These are phyloP conservation scores for Gasterosteus nipponicus DNA, from an alignment of 2,113 vertebrate genomes.

Conservation along the genomic window DNA sequence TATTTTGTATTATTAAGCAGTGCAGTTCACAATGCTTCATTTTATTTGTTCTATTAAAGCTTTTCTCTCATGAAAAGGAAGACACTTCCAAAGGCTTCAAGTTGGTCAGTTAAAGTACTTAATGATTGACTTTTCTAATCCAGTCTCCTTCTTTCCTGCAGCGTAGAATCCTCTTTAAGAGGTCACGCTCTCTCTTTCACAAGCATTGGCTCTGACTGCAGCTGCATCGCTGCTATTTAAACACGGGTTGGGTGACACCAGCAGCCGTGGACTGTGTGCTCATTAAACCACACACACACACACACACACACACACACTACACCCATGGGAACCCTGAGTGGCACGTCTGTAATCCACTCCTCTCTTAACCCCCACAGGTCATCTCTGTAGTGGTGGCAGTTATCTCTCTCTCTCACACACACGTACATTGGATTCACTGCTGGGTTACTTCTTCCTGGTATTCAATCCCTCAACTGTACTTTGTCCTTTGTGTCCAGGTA, in stretches of 20 bases:
- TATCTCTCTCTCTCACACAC: conserved; percentile 9
- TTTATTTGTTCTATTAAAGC: background rate
- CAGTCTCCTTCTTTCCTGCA: background rate
- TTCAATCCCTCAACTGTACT: background rate
- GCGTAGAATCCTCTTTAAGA: background rate
- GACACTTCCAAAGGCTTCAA: background rate
- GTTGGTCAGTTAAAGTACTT: too few species aligned
- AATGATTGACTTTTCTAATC: background rate
- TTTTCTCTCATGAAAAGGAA: background rate
- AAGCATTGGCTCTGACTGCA: conserved; percentile 10
- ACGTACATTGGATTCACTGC: background rate
- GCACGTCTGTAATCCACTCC: conserved; percentile 38
- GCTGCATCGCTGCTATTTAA: conserved; percentile 4
- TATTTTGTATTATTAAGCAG: too few species aligned
- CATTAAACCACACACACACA: conserved; percentile 35
- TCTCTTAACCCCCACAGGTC: conserved; percentile 26
- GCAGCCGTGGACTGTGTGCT: conserved; percentile 16
- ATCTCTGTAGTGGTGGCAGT: conserved; percentile 36
- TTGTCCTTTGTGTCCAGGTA: background rate
- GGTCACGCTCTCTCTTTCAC: conserved; percentile 7
- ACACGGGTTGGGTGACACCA: conserved; percentile 23
- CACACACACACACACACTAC: conserved; percentile 18
- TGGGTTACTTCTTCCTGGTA: background rate
- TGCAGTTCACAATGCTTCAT: background rate
- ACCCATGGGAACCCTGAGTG: conserved; percentile 38